phyloP scores from a whole-genome alignment of 2,113 vertebrate genomes.

The Microcebus griseorufus region DNA sequence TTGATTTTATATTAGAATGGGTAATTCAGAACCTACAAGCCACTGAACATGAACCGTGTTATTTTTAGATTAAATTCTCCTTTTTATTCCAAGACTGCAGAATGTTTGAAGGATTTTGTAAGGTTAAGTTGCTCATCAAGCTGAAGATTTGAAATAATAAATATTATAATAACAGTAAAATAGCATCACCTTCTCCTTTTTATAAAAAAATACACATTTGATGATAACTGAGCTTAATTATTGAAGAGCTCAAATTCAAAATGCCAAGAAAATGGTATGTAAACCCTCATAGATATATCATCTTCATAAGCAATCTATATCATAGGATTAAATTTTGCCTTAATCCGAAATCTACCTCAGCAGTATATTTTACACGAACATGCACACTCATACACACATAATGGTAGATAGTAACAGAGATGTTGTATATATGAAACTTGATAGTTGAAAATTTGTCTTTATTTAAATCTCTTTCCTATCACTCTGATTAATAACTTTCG shows the following conservation, averaged over 20 bases:
- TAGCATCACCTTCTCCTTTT: background rate
- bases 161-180: background rate
- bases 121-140: background rate
- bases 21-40: background rate
- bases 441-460: slow-evolving; percentile 8
- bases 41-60: background rate
- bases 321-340: slow-evolving; percentile 14
- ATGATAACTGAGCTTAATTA: background rate
- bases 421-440: background rate
- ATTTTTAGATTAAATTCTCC: background rate
- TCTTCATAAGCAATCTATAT: background rate
- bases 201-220: background rate
- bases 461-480: background rate
- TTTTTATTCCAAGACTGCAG: slow-evolving; percentile 18
- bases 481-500: background rate
- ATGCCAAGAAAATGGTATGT: background rate
- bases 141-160: background rate
- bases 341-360: slow-evolving; percentile 32
- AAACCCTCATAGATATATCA: background rate
- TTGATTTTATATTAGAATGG: background rate
- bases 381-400: background rate
- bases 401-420: background rate
- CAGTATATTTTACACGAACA: background rate
- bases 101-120: background rate
- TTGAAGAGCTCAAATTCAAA: slow-evolving; percentile 24